Evolutionary conservation across 2,797 vertebrate genomes (phyloP).

Genomic region (Catharus ustulatus): DNA sequence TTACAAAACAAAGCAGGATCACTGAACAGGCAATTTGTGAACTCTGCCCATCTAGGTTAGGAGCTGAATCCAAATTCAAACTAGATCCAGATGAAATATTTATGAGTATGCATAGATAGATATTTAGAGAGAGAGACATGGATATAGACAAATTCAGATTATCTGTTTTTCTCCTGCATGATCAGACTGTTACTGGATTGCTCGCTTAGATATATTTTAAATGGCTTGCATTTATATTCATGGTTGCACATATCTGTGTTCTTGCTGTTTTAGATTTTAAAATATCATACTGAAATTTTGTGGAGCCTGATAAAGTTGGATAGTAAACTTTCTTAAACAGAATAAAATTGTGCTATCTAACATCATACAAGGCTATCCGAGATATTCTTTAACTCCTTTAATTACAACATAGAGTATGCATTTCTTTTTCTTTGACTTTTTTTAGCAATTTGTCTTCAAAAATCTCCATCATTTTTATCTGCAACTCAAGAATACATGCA

Average conservation of each 20-base stretch:
- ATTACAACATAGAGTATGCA: background rate
- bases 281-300: slow-evolving; percentile 57
- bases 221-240: slow-evolving; percentile 69
- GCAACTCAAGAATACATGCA: background rate
- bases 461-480: background rate
- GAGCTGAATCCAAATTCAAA: slow-evolving; percentile 66
- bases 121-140: slow-evolving; percentile 67
- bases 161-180: slow-evolving; percentile 55
- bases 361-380: background rate
- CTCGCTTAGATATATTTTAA: slow-evolving; percentile 67
- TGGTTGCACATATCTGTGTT: slow-evolving; percentile 52
- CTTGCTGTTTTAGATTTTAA: slow-evolving; percentile 60
- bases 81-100: slow-evolving; percentile 71
- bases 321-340: slow-evolving; percentile 28
- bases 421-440: slow-evolving; percentile 27
- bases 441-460: slow-evolving; percentile 14
- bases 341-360: slow-evolving; percentile 1
- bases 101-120: slow-evolving; percentile 64
- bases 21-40: slow-evolving; percentile 64
- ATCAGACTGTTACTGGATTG: slow-evolving; percentile 62
- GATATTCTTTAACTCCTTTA: background rate
- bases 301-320: slow-evolving; percentile 33
- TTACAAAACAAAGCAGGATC: slow-evolving; percentile 62
- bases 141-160: slow-evolving; percentile 68
- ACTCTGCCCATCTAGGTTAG: slow-evolving; percentile 56